Conservation (phyloP, 2,113 vertebrate genomes). For the Phodopus roborovskii region DNA sequence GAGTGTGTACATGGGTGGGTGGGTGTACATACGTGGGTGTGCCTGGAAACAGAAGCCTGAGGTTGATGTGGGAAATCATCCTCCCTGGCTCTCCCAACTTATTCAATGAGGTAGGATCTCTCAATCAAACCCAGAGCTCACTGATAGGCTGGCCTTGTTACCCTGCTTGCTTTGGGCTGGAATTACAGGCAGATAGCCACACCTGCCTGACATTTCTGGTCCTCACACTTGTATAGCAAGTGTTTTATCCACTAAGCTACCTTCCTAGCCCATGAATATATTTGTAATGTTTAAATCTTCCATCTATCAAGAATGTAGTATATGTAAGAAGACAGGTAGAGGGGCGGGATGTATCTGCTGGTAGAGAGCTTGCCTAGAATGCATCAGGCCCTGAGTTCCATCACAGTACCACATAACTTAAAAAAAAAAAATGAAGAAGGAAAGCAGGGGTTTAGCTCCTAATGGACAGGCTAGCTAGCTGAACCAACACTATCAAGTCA, state of each 20-base stretch:
- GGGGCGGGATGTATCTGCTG: background rate
- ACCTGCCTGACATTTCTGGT: background rate
- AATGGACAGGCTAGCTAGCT: background rate
- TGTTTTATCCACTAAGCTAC: no score
- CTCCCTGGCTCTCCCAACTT: background rate
- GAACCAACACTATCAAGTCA: background rate
- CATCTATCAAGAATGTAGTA: background rate
- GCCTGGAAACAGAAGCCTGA: background rate
- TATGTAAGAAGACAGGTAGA: background rate
- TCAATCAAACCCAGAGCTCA: background rate
- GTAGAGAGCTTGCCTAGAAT: background rate
- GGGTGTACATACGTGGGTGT: background rate
- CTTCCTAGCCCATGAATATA: background rate
- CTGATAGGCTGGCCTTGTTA: background rate
- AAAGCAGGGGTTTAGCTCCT: background rate
- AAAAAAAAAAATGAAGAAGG: no score
- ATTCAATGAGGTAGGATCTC: no score
- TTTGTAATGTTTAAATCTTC: conserved; percentile 43
- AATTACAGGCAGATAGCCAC: background rate
- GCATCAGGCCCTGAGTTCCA: background rate
- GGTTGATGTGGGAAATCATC: background rate
- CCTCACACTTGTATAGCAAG: background rate
- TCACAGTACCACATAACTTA: background rate
- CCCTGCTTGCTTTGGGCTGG: background rate
- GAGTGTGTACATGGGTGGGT: background rate